phyloP scores from a whole-genome alignment of 2,888 invertebrate species.

The Morpho deidamia region DNA sequence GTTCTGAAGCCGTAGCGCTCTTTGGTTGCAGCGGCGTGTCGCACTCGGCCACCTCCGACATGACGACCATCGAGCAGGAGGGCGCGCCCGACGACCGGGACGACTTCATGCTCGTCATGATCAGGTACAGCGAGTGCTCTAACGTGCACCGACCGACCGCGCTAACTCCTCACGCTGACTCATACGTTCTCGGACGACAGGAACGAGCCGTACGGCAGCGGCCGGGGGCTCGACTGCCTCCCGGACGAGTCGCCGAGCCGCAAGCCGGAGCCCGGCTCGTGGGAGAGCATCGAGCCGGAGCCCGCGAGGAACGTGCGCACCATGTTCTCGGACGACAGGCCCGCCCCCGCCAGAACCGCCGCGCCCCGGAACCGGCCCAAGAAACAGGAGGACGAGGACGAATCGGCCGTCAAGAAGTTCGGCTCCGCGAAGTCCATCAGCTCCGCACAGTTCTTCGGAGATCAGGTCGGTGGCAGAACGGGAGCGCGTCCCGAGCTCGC shows the following conservation, averaged over 20 bases:
- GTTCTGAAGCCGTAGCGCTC: too few species aligned
- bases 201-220: conserved; percentile 56
- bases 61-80: conserved; percentile 95
- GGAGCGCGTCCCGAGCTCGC: neutral
- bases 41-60: conserved; percentile 90
- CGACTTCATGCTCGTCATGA: conserved; percentile 79
- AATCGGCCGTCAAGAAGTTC: conserved; percentile 96
- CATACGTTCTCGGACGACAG: too few species aligned
- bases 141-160: neutral
- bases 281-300: conserved; percentile 60
- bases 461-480: conserved; percentile 54
- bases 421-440: conserved; percentile 98
- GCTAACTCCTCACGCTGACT: too few species aligned
- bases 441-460: conserved; percentile 97
- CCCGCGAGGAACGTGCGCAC: conserved; percentile 47
- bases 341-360: conserved; percentile 17
- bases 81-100: conserved; percentile 58
- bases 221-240: conserved; percentile 24
- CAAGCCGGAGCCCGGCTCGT: conserved; percentile 25
- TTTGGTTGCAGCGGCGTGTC: conserved; percentile 55
- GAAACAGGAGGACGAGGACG: conserved; percentile 62
- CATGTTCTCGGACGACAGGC: conserved; percentile 43
- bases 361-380: conserved; percentile 23
- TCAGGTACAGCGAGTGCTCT: conserved; percentile 61
- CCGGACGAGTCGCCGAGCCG: conserved; percentile 16